Evolutionary conservation across 2,797 vertebrate species (phyloP).

Genomic region (Pseudochaenichthys georgianus): DNA sequence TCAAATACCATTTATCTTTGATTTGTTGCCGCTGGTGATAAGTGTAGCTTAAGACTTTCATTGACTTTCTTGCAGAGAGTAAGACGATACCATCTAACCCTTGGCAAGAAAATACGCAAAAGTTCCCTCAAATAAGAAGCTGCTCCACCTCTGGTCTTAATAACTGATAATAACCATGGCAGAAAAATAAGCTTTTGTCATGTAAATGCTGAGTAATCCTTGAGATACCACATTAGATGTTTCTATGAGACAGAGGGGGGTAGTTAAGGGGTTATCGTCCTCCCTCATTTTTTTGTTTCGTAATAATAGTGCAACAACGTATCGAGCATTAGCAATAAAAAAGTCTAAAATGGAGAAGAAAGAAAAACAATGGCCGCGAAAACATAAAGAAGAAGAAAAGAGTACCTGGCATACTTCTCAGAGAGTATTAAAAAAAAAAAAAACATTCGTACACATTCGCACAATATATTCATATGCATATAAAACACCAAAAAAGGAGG

Average conservation of each 20-base stretch:
- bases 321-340: slow-evolving; percentile 75
- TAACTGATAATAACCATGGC: slow-evolving; percentile 8
- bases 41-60: slow-evolving; percentile 39
- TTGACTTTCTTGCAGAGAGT: slow-evolving; percentile 5
- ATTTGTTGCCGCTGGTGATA: slow-evolving; percentile 69
- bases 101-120: slow-evolving; percentile 11
- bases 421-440: slow-evolving; percentile 82
- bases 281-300: slow-evolving; percentile 41
- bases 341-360: slow-evolving; percentile 68
- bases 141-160: slow-evolving; percentile 47
- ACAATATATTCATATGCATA: slow-evolving; percentile 86
- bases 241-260: neutral
- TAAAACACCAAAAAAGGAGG: slow-evolving; percentile 87
- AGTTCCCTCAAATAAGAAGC: slow-evolving; percentile 19
- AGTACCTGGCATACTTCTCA: slow-evolving; percentile 79
- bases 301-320: slow-evolving; percentile 80
- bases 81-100: slow-evolving; percentile 5
- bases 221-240: slow-evolving; percentile 40
- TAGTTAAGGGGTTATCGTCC: slow-evolving; percentile 32
- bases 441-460: slow-evolving; percentile 85
- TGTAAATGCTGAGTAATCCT: slow-evolving; percentile 59
- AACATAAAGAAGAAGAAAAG: slow-evolving; percentile 48
- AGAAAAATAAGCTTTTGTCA: slow-evolving; percentile 40
- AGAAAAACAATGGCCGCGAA: slow-evolving; percentile 60
- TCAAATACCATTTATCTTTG: slow-evolving; percentile 48